Conservation (phyloP, 2,113 vertebrate genomes). For the Cyanocitta stelleri region DNA sequence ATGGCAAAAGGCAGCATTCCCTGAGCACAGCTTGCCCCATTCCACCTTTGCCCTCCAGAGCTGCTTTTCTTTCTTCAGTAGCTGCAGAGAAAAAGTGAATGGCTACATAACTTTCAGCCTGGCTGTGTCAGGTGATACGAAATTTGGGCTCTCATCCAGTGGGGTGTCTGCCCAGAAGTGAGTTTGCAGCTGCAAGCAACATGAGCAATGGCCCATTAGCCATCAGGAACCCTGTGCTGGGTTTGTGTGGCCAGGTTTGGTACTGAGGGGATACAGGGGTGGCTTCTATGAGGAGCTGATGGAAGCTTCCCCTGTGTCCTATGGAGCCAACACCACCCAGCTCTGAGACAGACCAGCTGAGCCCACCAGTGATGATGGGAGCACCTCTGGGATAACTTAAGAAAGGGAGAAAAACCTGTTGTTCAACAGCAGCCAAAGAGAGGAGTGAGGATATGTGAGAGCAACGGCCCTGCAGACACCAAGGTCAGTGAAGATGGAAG, state of each 20-base stretch:
- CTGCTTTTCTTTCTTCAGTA: not conserved
- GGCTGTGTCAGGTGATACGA: accelerated
- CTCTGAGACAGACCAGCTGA: not conserved
- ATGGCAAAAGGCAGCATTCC: not conserved
- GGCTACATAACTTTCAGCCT: accelerated
- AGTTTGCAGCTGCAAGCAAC: not conserved
- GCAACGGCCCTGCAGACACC: not conserved
- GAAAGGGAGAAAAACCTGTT: not conserved
- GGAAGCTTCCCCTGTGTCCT: not conserved
- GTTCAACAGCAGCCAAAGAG: not conserved
- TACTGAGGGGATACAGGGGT: accelerated
- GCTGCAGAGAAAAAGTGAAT: not conserved
- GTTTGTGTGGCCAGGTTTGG: not conserved
- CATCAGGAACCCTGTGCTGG: not conserved
- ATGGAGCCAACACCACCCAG: not conserved
- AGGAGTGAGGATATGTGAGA: not conserved
- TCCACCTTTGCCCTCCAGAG: not conserved
- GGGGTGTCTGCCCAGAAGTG: not conserved
- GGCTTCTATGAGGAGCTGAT: not conserved
- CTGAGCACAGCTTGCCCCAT: accelerated
- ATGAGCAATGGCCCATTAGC: not conserved
- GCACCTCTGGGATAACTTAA: not conserved
- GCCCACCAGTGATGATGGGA: not conserved
- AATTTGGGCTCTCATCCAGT: not conserved
- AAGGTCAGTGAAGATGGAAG: not conserved